These are phyloP conservation scores for Microtus ochrogaster DNA, from an alignment of 2,113 vertebrate genomes.

Conservation along the genomic window DNA sequence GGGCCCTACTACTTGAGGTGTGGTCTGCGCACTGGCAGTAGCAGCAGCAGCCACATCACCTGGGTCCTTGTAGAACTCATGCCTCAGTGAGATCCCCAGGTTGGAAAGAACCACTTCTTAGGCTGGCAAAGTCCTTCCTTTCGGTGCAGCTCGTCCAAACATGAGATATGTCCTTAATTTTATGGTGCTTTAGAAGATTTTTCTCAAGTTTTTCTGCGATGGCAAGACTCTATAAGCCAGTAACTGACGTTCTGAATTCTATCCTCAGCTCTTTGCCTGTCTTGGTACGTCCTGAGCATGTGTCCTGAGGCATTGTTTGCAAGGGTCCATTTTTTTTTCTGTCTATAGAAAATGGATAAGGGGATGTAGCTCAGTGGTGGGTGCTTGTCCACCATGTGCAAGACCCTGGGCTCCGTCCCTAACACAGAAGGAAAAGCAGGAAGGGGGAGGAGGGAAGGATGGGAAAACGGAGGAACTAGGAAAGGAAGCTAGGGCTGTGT, in stretches of 20 bases:
- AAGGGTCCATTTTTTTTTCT: background rate
- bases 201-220: conserved; percentile 14
- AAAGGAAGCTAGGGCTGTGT: background rate
- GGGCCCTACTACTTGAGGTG: background rate
- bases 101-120: background rate
- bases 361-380: background rate
- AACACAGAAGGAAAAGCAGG: background rate
- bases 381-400: background rate
- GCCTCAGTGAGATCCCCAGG: background rate
- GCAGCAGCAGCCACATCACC: background rate
- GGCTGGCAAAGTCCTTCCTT: background rate
- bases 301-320: background rate
- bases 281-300: background rate
- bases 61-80: background rate
- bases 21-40: background rate
- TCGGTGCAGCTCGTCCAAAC: background rate
- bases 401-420: background rate
- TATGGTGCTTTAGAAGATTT: conserved; percentile 40
- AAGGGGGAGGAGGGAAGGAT: no score
- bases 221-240: conserved; percentile 19
- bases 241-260: background rate
- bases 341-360: background rate
- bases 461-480: no score
- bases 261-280: background rate
- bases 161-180: conserved; percentile 43